phyloP scores from a whole-genome alignment of 2,888 invertebrate genomes.

The Tetramorium bicarinatum region DNA sequence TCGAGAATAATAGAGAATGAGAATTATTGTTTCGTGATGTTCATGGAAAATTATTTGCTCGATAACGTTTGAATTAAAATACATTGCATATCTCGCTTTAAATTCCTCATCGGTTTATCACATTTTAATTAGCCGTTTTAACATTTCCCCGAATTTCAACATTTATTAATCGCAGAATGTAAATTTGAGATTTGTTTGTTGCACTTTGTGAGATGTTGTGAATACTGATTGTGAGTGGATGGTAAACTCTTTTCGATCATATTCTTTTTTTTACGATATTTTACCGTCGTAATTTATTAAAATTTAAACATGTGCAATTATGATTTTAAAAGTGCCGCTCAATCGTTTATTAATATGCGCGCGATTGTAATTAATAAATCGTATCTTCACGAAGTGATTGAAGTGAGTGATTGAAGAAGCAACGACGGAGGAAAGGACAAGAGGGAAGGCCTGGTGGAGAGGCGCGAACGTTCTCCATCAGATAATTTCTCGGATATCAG shows the following conservation, averaged over 20 bases:
- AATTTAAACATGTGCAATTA: not conserved
- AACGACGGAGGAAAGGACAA: not conserved
- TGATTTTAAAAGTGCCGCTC: not conserved
- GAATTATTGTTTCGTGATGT: not conserved
- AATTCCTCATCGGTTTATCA: not conserved
- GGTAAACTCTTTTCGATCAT: not conserved
- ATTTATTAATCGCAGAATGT: not conserved
- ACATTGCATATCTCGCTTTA: not conserved
- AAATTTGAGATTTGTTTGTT: not conserved
- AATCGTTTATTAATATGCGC: not conserved
- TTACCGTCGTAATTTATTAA: not conserved
- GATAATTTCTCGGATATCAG: constrained; percentile 21
- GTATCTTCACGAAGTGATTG: not conserved
- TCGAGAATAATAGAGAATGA: not conserved
- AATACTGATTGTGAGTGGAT: not conserved
- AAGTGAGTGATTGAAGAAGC: not conserved
- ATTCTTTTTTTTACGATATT: not conserved
- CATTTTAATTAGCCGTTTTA: not conserved
- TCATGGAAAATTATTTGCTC: not conserved
- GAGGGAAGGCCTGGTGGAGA: constrained; percentile 7
- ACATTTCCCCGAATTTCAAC: not conserved
- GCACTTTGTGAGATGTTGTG: not conserved
- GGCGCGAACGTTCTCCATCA: not conserved
- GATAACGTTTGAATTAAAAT: not conserved
- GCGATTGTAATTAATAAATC: constrained; percentile 1